Conservation (phyloP, 2,113 vertebrate genomes). For the Apus apus region DNA sequence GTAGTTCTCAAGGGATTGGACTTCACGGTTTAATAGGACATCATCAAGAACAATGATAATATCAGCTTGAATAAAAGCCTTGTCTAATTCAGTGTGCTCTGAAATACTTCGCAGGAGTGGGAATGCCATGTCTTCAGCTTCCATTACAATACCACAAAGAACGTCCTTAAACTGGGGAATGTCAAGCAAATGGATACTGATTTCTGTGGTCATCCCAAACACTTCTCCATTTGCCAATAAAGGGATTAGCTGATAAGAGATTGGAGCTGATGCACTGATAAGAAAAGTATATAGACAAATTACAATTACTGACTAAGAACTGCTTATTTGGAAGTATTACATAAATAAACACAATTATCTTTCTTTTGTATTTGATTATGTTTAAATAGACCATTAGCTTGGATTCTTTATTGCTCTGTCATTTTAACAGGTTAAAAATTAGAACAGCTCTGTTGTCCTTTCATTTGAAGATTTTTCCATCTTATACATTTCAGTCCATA, state of each 20-base stretch:
- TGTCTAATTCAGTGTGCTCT: conserved; percentile 71
- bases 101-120: conserved; percentile 78
- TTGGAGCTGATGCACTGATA: conserved; percentile 79
- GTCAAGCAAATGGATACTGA: conserved; percentile 87
- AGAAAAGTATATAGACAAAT: conserved; percentile 5
- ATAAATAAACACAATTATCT: not conserved
- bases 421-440: not conserved
- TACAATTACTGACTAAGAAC: not conserved
- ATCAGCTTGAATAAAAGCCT: conserved; percentile 82
- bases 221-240: conserved; percentile 79
- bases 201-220: conserved; percentile 72
- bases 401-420: not conserved
- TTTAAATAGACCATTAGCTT: not conserved
- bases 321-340: not conserved
- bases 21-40: not conserved
- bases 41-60: conserved; percentile 88
- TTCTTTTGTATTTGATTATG: not conserved
- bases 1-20: not conserved
- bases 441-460: not conserved
- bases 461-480: not conserved
- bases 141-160: conserved; percentile 72
- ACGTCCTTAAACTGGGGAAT: conserved; percentile 26
- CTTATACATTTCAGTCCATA: not conserved
- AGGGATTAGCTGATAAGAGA: conserved; percentile 83
- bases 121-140: conserved; percentile 79